Percentiles rank a stretch among this genome's conserved stretches.
phyloP scores from a whole-genome alignment of 1,140 invertebrate genomes.

The Uloborus diversus region DNA sequence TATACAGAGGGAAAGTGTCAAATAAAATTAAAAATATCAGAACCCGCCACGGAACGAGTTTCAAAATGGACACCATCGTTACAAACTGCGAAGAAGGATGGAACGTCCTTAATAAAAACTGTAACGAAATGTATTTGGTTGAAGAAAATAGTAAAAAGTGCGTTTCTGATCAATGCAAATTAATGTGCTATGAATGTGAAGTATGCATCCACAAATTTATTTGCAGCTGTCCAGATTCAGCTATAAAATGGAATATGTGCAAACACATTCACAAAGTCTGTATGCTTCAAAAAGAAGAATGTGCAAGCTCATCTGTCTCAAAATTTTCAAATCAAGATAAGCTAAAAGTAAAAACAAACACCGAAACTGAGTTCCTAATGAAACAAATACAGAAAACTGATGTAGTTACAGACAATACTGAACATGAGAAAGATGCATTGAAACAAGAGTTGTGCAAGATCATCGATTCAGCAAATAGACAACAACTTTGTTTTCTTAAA shows the following conservation, averaged over 20 bases:
- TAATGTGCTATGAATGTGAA: background rate
- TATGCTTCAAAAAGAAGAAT: background rate
- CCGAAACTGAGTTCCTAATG: background rate
- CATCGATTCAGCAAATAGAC: too few species aligned
- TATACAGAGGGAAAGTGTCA: slow-evolving; percentile 67
- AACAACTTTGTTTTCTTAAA: too few species aligned
- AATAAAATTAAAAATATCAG: slow-evolving; percentile 78
- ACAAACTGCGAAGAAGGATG: background rate
- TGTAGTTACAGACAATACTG: too few species aligned
- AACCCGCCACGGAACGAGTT: slow-evolving; percentile 57
- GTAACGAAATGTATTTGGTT: background rate
- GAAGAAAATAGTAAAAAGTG: background rate
- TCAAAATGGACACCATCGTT: background rate
- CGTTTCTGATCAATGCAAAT: background rate
- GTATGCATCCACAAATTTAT: slow-evolving; percentile 33
- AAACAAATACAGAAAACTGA: background rate
- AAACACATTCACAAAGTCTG: slow-evolving; percentile 32
- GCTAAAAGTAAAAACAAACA: too few species aligned
- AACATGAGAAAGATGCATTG: too few species aligned
- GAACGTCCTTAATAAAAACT: background rate
- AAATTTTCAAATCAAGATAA: background rate
- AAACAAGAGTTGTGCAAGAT: too few species aligned
- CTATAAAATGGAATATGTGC: slow-evolving; percentile 39
- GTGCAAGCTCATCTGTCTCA: background rate
- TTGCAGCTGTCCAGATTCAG: slow-evolving; percentile 19